These are phyloP conservation scores for Odontomyia ornata DNA, from an alignment of 2,888 invertebrate genomes.

Conservation along the genomic window DNA sequence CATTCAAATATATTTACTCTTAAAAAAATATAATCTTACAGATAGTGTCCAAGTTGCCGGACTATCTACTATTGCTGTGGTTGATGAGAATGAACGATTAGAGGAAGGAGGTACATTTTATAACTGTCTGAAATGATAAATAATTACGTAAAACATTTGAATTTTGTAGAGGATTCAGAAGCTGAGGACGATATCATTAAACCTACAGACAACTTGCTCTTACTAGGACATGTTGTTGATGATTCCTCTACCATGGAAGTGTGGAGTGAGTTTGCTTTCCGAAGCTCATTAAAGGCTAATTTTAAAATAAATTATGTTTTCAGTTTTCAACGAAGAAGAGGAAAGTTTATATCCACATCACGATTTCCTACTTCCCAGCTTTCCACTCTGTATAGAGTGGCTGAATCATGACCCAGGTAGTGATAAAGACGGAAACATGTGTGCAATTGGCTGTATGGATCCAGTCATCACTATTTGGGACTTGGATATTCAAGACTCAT, in stretches of 20 bases:
- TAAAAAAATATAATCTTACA: not conserved
- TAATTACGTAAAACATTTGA: not conserved
- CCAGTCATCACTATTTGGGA: constrained; percentile 97
- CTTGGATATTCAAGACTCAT: constrained; percentile 88
- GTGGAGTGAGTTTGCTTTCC: constrained; percentile 70
- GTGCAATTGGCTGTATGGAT: constrained; percentile 93
- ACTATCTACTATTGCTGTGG: constrained; percentile 63
- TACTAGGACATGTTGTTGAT: constrained; percentile 86
- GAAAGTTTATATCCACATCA: constrained; percentile 94
- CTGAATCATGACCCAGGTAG: constrained; percentile 83
- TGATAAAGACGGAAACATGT: constrained; percentile 81
- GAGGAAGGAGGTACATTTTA: constrained; percentile 58
- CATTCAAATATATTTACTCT: too few relatives aligned
- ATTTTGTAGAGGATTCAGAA: constrained; percentile 71
- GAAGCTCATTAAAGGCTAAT: not conserved
- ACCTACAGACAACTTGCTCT: constrained; percentile 86
- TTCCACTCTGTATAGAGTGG: constrained; percentile 94
- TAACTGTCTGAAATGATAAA: too few relatives aligned
- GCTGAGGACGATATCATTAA: constrained; percentile 91
- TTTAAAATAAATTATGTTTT: not conserved
- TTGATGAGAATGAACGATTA: constrained; percentile 57
- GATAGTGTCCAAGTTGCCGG: constrained; percentile 56
- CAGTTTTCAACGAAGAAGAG: constrained; percentile 89
- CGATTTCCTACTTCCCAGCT: constrained; percentile 87
- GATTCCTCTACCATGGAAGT: constrained; percentile 89